These are phyloP conservation scores for Balearica regulorum DNA, from an alignment of 2,797 vertebrate genomes.

Conservation along the genomic window DNA sequence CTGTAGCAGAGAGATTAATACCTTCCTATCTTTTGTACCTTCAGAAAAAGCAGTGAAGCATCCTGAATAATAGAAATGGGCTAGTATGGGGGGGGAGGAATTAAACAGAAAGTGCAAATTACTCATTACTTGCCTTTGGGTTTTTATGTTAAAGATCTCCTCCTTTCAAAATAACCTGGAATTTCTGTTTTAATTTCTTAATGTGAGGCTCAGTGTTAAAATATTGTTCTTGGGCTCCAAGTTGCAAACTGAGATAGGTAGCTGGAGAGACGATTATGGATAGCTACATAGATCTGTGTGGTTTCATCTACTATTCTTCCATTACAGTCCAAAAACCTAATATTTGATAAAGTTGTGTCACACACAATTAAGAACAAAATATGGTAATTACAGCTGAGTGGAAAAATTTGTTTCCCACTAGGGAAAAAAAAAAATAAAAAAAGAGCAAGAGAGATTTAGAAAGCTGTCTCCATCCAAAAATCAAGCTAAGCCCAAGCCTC, in stretches of 20 bases:
- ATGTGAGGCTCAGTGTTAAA: not conserved
- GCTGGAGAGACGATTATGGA: not conserved
- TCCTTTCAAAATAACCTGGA: not conserved
- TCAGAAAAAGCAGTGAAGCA: not conserved
- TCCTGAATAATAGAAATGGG: not conserved
- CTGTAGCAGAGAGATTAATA: not conserved
- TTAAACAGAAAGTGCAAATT: not conserved
- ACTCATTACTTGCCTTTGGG: not conserved
- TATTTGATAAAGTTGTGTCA: not conserved
- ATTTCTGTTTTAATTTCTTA: not conserved
- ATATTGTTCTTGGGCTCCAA: not conserved
- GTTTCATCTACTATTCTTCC: not conserved
- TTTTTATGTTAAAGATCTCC: not conserved
- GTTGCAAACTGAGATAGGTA: not conserved
- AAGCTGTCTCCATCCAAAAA: not conserved
- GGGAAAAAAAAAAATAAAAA: not conserved
- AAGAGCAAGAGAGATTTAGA: not conserved
- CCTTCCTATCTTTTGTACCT: not conserved
- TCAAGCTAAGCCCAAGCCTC: not conserved
- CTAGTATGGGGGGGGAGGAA: not conserved
- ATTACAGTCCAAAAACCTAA: not conserved
- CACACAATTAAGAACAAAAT: not conserved
- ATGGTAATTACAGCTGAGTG: not conserved
- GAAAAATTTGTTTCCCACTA: not conserved
- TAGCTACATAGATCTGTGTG: not conserved